A percentile compares a stretch with the other conserved stretches of the same genome.
Evolutionary conservation across 1,140 invertebrate genomes (phyloP).

Genomic region (Micrasema longulum): DNA sequence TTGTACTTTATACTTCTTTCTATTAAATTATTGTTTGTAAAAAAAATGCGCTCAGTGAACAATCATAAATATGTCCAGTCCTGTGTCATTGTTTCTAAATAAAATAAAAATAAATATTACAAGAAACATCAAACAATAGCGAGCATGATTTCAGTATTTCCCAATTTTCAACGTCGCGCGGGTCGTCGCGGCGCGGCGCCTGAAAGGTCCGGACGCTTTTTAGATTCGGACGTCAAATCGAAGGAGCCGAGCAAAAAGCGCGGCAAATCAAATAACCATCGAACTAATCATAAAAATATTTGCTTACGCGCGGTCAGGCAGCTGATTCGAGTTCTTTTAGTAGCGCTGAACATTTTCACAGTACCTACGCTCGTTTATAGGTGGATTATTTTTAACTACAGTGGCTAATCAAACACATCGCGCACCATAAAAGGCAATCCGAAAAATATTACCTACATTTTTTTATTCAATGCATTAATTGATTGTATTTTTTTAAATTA

Average conservation of each 20-base stretch:
- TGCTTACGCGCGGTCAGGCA: slow-evolving; percentile 5
- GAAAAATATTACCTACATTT: no score
- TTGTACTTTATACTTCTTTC: no score
- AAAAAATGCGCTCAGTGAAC: no score
- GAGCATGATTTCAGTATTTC: background rate
- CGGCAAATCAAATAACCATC: background rate
- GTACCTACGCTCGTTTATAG: slow-evolving; percentile 39
- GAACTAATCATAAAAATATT: background rate
- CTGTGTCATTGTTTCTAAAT: no score
- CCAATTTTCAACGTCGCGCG: background rate
- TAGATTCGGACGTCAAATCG: background rate
- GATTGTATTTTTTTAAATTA: no score
- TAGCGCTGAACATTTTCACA: slow-evolving; percentile 7
- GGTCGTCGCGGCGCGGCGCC: background rate
- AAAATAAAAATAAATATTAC: background rate
- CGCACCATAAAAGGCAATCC: slow-evolving; percentile 51
- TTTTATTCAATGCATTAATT: no score
- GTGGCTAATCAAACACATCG: slow-evolving; percentile 41
- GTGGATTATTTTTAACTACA: slow-evolving; percentile 47
- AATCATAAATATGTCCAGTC: no score
- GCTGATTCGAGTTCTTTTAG: background rate
- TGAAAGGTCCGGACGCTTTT: background rate
- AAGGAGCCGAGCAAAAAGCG: slow-evolving; percentile 7
- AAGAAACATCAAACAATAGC: background rate
- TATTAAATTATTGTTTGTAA: no score